These are phyloP conservation scores for Ooceraea biroi DNA, from an alignment of 1,140 invertebrate genomes.

Conservation along the genomic window DNA sequence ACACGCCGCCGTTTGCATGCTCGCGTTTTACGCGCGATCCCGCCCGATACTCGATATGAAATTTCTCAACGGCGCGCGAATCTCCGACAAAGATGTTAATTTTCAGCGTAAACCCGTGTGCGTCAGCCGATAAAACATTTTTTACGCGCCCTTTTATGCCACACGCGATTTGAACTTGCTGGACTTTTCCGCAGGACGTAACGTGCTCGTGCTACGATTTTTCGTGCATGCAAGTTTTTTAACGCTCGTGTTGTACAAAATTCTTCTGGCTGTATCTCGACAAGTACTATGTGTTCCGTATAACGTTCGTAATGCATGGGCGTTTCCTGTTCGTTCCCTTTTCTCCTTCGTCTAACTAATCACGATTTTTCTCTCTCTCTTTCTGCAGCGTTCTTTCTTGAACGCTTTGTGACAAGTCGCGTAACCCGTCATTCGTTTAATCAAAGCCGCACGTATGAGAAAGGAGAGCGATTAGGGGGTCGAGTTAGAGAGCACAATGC, in stretches of 20 bases:
- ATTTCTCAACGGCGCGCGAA: background rate
- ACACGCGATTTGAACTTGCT: background rate
- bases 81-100: background rate
- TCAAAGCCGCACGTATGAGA: slow-evolving; percentile 42
- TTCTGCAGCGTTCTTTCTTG: background rate
- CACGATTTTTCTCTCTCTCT: background rate
- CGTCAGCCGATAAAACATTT: slow-evolving; percentile 19
- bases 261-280: background rate
- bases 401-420: slow-evolving; percentile 34
- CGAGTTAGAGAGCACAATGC: slow-evolving; percentile 44
- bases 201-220: background rate
- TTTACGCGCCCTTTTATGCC: background rate
- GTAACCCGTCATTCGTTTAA: slow-evolving; percentile 55
- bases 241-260: background rate
- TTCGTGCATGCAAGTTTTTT: background rate
- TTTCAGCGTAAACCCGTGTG: background rate
- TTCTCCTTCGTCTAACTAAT: background rate
- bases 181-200: background rate
- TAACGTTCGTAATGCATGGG: background rate
- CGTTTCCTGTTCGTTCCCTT: background rate
- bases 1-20: slow-evolving; percentile 5
- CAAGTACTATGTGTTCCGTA: background rate
- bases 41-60: background rate
- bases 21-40: background rate
- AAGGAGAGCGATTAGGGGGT: slow-evolving; percentile 59